Conservation (phyloP, 2,113 vertebrate genomes). For the Tympanuchus pallidicinctus region DNA sequence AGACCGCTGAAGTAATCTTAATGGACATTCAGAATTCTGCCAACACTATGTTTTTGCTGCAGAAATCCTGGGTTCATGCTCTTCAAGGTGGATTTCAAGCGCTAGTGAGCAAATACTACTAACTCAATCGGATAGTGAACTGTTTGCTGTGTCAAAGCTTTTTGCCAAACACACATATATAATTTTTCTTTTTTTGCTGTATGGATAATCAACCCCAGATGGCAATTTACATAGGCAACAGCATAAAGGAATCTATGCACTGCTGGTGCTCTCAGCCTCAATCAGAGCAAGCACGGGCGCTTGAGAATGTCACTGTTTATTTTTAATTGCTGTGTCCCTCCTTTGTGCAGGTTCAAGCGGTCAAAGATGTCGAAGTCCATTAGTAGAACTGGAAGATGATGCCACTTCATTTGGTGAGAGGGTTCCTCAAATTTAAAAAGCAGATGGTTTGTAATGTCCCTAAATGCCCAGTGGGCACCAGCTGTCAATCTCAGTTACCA, state of each 20-base stretch:
- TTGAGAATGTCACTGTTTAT: slow-evolving; percentile 79
- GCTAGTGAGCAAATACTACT: slow-evolving; percentile 21
- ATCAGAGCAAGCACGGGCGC: slow-evolving; percentile 62
- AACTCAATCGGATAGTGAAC: slow-evolving; percentile 33
- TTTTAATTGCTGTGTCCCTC: slow-evolving; percentile 76
- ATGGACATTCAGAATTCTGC: slow-evolving; percentile 28
- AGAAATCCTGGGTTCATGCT: slow-evolving; percentile 52
- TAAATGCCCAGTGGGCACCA: slow-evolving; percentile 61
- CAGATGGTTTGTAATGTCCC: slow-evolving; percentile 63
- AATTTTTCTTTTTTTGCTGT: slow-evolving; percentile 55
- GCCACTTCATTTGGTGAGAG: slow-evolving; percentile 65
- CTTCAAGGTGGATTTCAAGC: slow-evolving; percentile 61
- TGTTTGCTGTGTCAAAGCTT: slow-evolving; percentile 70
- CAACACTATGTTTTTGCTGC: slow-evolving; percentile 34
- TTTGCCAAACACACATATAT: slow-evolving; percentile 58
- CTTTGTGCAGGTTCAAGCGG: slow-evolving; percentile 77
- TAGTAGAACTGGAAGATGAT: slow-evolving; percentile 72
- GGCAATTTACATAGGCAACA: slow-evolving; percentile 71
- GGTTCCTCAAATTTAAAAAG: slow-evolving; percentile 64
- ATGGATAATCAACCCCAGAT: slow-evolving; percentile 80
- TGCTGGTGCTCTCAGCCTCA: slow-evolving; percentile 68
- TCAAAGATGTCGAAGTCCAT: slow-evolving; percentile 77
- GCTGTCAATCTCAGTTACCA: slow-evolving; percentile 69
- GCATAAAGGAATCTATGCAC: slow-evolving; percentile 67
- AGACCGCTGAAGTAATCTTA: slow-evolving; percentile 19